phyloP scores from a whole-genome alignment of 2,113 vertebrate species.

The Phalacrocorax carbo region DNA sequence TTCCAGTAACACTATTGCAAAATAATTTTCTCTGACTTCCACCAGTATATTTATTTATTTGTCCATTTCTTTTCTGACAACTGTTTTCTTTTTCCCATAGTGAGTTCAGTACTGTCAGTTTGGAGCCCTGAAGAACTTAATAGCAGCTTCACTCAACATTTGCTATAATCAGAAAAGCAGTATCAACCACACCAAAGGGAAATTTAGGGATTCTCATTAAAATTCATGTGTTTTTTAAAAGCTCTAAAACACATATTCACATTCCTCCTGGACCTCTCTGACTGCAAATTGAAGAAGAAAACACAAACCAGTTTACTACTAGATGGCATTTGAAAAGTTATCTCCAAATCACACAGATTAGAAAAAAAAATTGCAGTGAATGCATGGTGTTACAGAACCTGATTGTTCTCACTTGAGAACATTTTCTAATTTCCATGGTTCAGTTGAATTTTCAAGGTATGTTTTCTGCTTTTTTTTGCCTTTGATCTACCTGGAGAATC shows the following conservation, averaged over 20 bases:
- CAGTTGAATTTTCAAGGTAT: neutral
- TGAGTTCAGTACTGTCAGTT: neutral
- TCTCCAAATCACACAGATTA: neutral
- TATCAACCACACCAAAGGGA: neutral
- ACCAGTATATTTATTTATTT: constrained; percentile 17
- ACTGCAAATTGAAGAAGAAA: neutral
- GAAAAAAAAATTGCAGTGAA: neutral
- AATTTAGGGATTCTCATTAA: neutral
- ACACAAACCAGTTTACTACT: neutral
- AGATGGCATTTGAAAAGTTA: neutral
- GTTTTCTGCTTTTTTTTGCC: neutral
- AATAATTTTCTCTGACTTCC: neutral
- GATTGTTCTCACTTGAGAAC: neutral
- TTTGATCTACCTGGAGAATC: neutral
- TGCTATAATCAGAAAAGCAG: neutral
- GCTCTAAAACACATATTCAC: neutral
- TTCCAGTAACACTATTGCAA: neutral
- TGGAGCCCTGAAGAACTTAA: neutral
- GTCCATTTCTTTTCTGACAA: neutral
- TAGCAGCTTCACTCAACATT: neutral
- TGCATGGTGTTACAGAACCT: neutral
- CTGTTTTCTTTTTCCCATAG: neutral
- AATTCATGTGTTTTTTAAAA: neutral
- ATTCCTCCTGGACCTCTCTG: neutral
- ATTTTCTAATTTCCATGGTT: constrained; percentile 7